Base-by-base conservation (phyloP, 1,140 invertebrate genomes). In the Pissodes strobi region DNA sequence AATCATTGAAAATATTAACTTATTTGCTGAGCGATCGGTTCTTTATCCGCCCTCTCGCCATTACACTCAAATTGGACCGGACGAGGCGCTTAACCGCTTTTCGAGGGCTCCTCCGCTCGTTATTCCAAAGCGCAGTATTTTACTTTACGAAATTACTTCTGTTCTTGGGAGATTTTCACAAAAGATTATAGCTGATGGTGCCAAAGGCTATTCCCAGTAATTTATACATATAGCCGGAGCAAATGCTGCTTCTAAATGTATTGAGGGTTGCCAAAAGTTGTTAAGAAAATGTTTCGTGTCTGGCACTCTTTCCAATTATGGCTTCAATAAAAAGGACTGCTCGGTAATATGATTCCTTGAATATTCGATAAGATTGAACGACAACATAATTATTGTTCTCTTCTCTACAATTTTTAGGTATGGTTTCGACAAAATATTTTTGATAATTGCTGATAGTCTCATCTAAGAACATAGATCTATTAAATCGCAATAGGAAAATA, bases 111-210 rank as follows among this genome's bases (percentile, higher is more conserved):
- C 66, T 58, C 56, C 46, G 57, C 62, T 65, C 66, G 62, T 65
- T 68, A 68, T 68, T 68, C 55, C 58, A 68, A 67, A 67, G 61
- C 60, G 57, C 55, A 49, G 66, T 64, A 68, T 68, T 68, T 65
- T 68, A 65, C 61, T 65, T 56, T 57, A 37, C 66, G 53, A 65
- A 64, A 68, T 68, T 65, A 68, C 66, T 68, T 65, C 66, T 68
- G 66, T 58, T 68, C 66, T 68, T 65, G 66, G 57, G 66, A 68
- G 66, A 68, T 65, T 68, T 65, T 64, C 66, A 52, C 62, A 43
- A 60, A 64, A 65, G 62, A 64, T 64, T 64, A 64, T 64, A 39
- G 62, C 45, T 51, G 62, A 63, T 63, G 60, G 60, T 63, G 62
- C 53, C 53, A 57, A 64, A 51, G 62, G 62, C 52, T 46, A 57